phyloP scores from a whole-genome alignment of 2,888 invertebrate genomes.

The Tinea pellionella region DNA sequence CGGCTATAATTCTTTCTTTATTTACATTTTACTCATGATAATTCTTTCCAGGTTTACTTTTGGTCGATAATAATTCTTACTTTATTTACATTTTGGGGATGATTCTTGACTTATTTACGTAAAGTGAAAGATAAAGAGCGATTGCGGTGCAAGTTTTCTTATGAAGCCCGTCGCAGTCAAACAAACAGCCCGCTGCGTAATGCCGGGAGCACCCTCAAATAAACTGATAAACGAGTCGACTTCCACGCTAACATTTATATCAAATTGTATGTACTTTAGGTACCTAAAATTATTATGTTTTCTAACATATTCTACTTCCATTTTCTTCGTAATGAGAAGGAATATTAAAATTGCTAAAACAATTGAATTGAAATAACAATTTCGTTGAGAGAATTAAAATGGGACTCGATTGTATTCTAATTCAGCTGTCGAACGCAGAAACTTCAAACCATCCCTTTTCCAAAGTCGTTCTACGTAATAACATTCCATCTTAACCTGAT shows the following conservation, averaged over 20 bases:
- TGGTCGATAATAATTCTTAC: conserved; percentile 48
- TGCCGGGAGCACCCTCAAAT: conserved; percentile 34
- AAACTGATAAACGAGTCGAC: conserved; percentile 30
- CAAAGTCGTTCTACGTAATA: background rate
- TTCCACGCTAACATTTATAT: background rate
- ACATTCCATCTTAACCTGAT: conserved; percentile 18
- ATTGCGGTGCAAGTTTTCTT: conserved; percentile 20
- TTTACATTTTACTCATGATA: conserved; percentile 40
- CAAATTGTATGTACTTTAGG: no score
- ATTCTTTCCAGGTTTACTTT: conserved; percentile 42
- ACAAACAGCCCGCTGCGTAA: conserved; percentile 34
- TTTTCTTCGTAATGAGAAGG: no score
- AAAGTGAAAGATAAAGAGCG: conserved; percentile 57
- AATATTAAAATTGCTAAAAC: background rate
- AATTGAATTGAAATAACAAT: conserved; percentile 9
- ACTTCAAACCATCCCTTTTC: conserved; percentile 12
- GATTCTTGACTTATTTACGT: conserved; percentile 49
- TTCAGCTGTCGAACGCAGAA: conserved; percentile 25
- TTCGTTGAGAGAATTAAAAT: conserved; percentile 15
- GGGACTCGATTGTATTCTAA: conserved; percentile 20
- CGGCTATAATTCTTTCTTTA: conserved; percentile 16
- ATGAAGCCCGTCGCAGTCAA: background rate
- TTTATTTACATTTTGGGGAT: conserved; percentile 52
- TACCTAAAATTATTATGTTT: no score
- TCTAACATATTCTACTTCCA: no score